These are phyloP conservation scores for Mythimna lalbum DNA, from an alignment of 2,888 invertebrate genomes.

Conservation along the genomic window DNA sequence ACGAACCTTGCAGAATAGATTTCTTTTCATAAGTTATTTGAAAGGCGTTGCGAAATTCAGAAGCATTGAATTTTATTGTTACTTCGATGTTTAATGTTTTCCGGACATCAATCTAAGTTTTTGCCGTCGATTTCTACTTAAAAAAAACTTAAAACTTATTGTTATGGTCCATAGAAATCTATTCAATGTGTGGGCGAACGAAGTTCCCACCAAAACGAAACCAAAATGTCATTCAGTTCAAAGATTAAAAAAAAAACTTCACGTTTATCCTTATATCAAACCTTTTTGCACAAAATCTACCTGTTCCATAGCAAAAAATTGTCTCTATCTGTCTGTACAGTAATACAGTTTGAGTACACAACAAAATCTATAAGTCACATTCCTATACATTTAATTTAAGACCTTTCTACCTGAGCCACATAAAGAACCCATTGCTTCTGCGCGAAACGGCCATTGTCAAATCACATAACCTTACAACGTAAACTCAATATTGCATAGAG, in stretches of 20 bases:
- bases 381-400: slow-evolving; percentile 65
- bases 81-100: slow-evolving; percentile 40
- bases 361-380: slow-evolving; percentile 71
- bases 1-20: not conserved
- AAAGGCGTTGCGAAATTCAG: slow-evolving; percentile 26
- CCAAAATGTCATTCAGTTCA: slow-evolving; percentile 24
- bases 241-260: slow-evolving; percentile 27
- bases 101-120: slow-evolving; percentile 43
- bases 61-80: slow-evolving; percentile 35
- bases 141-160: slow-evolving; percentile 22
- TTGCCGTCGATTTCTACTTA: slow-evolving; percentile 27
- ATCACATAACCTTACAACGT: slow-evolving; percentile 81
- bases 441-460: slow-evolving; percentile 83
- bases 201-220: slow-evolving; percentile 59
- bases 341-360: slow-evolving; percentile 44
- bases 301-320: slow-evolving; percentile 44
- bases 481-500: slow-evolving; percentile 73
- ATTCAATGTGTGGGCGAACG: slow-evolving; percentile 38
- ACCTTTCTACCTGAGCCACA: slow-evolving; percentile 70
- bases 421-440: slow-evolving; percentile 78
- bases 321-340: slow-evolving; percentile 24
- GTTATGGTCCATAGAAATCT: slow-evolving; percentile 5
- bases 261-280: slow-evolving; percentile 10
- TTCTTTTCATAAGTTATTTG: slow-evolving; percentile 12
- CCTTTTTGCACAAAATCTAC: slow-evolving; percentile 56